Evolutionary conservation across 37 sponge, comb jelly and placozoan species (phyloP).

Genomic region (Aplysina aerophoba): DNA sequence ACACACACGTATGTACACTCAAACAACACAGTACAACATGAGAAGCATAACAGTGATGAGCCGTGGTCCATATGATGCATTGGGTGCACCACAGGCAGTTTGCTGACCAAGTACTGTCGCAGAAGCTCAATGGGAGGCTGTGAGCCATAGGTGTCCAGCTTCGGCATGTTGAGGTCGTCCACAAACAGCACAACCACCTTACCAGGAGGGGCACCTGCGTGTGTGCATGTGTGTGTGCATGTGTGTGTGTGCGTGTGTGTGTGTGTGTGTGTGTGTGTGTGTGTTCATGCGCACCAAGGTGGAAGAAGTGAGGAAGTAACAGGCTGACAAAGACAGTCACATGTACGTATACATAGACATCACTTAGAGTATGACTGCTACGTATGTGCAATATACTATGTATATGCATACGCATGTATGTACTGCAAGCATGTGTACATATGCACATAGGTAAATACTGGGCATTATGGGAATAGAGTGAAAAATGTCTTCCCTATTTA

Average conservation of each 20-base stretch:
- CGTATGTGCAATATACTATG: background rate
- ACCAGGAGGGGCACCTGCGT: constrained; percentile 93
- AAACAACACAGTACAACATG: no score
- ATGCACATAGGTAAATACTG: constrained; percentile 30
- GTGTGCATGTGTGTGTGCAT: background rate
- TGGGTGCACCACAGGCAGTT: no score
- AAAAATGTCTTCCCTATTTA: no score
- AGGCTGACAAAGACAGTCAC: constrained; percentile 23
- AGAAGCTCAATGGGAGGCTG: constrained; percentile 99
- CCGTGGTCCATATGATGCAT: no score
- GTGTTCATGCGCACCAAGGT: no score
- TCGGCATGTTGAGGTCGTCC: constrained; percentile 99
- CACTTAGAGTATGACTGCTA: background rate
- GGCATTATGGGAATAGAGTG: no score
- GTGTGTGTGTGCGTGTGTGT: constrained; percentile 21
- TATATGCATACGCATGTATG: no score
- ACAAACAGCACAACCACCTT: constrained; percentile 94
- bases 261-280: no score
- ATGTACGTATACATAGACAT: background rate
- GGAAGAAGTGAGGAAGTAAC: background rate
- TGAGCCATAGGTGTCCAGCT: constrained; percentile 97
- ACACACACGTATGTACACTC: no score
- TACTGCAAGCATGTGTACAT: constrained; percentile 34
- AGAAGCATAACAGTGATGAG: no score
- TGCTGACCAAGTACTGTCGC: constrained; percentile 82